These are phyloP conservation scores for Strigops habroptila DNA, from an alignment of 2,113 vertebrate genomes.

Conservation along the genomic window DNA sequence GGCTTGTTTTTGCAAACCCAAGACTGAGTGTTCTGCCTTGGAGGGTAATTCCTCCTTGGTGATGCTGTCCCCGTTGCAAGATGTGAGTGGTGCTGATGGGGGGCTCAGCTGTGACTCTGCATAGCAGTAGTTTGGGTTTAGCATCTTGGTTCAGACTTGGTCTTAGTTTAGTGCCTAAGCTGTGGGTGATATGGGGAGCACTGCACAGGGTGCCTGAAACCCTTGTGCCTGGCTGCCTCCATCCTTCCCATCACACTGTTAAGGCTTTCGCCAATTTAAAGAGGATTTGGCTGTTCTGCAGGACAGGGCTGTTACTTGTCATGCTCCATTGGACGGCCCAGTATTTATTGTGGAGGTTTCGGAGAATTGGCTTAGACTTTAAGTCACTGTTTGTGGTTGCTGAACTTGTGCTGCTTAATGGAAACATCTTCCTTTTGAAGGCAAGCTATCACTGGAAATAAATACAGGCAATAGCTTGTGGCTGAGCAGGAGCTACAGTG, in stretches of 20 bases:
- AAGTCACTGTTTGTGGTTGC: background rate
- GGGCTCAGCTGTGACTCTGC: background rate
- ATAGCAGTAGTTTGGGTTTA: background rate
- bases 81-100: rapidly evolving
- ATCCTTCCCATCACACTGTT: rapidly evolving
- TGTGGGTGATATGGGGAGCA: background rate
- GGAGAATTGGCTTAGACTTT: background rate
- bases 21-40: background rate
- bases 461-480: background rate
- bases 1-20: background rate
- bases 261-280: background rate
- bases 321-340: background rate
- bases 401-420: background rate
- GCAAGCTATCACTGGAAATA: background rate
- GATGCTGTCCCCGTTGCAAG: background rate
- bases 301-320: background rate
- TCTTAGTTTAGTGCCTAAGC: background rate
- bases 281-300: background rate
- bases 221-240: background rate
- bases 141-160: background rate
- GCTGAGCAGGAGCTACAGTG: background rate
- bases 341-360: background rate
- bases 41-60: background rate
- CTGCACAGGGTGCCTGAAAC: background rate
- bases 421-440: background rate